Evolutionary conservation across 2,888 invertebrate genomes (phyloP).

Genomic region (Zygogramma bicolorata): DNA sequence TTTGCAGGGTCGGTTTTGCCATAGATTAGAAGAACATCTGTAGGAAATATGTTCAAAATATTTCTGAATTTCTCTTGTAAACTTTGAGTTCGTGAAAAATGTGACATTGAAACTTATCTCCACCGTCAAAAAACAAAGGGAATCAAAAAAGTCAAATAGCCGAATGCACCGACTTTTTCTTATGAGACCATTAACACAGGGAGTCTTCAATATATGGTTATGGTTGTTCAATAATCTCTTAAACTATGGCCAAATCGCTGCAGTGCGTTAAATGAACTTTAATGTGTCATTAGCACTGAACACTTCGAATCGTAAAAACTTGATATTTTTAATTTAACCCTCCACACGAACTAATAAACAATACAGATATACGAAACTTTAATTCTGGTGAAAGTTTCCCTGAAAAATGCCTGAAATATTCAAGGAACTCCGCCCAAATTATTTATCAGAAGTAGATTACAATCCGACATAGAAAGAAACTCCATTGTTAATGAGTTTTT

Average conservation of each 20-base stretch:
- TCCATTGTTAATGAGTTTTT: constrained; percentile 46
- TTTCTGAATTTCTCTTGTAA: too few species aligned
- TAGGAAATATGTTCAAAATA: too few species aligned
- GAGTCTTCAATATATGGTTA: too few species aligned
- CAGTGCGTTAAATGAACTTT: too few species aligned
- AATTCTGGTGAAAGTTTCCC: neutral
- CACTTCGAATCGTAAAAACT: neutral
- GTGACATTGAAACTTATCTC: too few species aligned
- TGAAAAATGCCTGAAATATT: neutral
- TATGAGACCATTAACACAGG: too few species aligned
- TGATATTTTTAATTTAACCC: neutral
- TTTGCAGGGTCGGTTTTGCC: neutral
- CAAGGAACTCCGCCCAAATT: neutral
- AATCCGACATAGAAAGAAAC: constrained; percentile 41
- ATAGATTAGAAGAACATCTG: neutral
- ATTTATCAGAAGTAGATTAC: constrained; percentile 25
- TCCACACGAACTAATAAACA: neutral
- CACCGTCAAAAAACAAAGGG: too few species aligned
- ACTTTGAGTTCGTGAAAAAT: too few species aligned
- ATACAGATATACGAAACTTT: neutral
- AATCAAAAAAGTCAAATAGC: too few species aligned
- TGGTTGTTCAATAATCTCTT: too few species aligned
- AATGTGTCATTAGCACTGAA: neutral
- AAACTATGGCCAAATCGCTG: too few species aligned
- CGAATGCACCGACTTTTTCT: too few species aligned